Percentiles rank a stretch among this genome's conserved stretches.
These are phyloP conservation scores for Eublepharis macularius DNA, from an alignment of 2,113 vertebrate species.

Conservation along the genomic window DNA sequence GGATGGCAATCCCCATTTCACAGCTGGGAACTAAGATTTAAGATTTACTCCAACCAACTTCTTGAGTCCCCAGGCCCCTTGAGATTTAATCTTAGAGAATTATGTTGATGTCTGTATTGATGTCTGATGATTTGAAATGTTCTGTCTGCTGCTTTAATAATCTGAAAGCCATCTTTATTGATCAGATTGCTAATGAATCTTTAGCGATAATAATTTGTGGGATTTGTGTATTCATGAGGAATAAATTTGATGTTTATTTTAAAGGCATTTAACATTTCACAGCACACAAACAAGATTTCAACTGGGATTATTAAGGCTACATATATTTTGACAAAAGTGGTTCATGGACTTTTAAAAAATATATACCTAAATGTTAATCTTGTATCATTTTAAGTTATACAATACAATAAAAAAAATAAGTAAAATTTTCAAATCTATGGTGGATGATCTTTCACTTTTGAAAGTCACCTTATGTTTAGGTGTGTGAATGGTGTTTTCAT, in stretches of 20 bases:
- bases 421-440: not conserved
- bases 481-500: not conserved
- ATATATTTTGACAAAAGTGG: not conserved
- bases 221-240: not conserved
- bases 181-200: not conserved
- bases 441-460: not conserved
- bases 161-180: not conserved
- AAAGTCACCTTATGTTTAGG: not conserved
- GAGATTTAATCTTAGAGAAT: not conserved
- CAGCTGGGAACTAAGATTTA: not conserved
- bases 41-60: not conserved
- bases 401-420: too few relatives aligned
- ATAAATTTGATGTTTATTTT: conserved; percentile 6
- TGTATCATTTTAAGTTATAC: not conserved
- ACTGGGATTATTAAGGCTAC: not conserved
- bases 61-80: not conserved
- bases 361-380: not conserved
- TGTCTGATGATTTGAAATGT: not conserved
- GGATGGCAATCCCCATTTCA: not conserved
- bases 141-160: not conserved
- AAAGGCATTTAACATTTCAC: conserved; percentile 13
- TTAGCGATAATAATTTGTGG: not conserved
- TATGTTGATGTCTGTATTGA: not conserved
- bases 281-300: not conserved
- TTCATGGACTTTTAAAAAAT: not conserved